These are phyloP conservation scores for Burhinus bistriatus DNA, from an alignment of 2,113 vertebrate genomes.

Conservation along the genomic window DNA sequence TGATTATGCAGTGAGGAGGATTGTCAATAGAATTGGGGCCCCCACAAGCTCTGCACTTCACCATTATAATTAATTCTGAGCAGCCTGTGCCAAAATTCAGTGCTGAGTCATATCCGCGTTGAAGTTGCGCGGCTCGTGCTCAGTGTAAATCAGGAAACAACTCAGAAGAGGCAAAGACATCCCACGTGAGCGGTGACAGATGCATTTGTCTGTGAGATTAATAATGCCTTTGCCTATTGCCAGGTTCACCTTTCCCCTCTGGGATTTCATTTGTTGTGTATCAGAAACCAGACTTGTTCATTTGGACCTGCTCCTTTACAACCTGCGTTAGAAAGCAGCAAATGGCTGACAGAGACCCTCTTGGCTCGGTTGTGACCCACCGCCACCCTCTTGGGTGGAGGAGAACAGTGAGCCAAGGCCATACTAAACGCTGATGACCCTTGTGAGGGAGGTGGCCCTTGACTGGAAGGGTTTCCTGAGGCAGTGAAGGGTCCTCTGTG, in stretches of 20 bases:
- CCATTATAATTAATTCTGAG: conserved; percentile 1
- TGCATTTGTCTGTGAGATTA: neutral
- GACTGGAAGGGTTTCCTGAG: neutral
- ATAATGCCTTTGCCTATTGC: neutral
- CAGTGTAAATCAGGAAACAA: neutral
- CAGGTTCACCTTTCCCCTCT: neutral
- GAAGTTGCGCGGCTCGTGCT: neutral
- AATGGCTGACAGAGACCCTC: neutral
- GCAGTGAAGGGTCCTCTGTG: neutral
- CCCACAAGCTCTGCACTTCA: neutral
- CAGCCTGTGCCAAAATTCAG: neutral
- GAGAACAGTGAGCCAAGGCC: neutral
- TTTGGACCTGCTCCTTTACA: neutral
- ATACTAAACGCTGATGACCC: accelerated
- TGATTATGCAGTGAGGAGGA: neutral
- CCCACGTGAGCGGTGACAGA: neutral
- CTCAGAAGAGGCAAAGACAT: neutral
- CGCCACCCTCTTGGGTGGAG: neutral
- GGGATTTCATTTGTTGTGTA: neutral
- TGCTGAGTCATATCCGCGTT: neutral
- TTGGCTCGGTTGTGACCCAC: accelerated
- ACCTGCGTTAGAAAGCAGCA: accelerated
- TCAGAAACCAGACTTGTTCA: neutral
- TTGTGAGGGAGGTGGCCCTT: neutral
- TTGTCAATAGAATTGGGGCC: neutral